A percentile compares a stretch with the other conserved stretches of the same genome.
phyloP scores from a whole-genome alignment of 2,113 vertebrate species.

The Hemiprocne comata region DNA sequence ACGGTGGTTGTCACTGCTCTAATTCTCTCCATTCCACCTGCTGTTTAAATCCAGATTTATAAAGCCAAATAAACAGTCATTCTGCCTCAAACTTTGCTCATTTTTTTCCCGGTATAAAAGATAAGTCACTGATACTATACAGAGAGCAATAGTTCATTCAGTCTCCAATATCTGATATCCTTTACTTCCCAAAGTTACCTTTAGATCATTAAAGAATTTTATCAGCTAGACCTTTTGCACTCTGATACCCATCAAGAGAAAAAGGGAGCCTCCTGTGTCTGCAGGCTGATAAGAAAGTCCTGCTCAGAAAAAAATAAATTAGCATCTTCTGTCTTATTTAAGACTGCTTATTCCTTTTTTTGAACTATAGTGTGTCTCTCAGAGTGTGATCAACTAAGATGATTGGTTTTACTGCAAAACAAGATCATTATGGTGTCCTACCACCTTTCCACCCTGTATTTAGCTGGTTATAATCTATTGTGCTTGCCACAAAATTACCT shows the following conservation, averaged over 20 bases:
- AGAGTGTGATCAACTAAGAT: conserved; percentile 3
- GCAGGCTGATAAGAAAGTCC: conserved; percentile 43
- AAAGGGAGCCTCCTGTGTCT: conserved; percentile 31
- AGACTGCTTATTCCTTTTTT: neutral
- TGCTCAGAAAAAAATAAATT: conserved; percentile 43
- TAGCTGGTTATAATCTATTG: neutral
- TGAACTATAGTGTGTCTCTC: neutral
- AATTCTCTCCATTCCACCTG: neutral
- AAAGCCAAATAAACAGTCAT: neutral
- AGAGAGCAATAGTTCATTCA: conserved; percentile 51
- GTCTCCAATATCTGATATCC: conserved; percentile 60
- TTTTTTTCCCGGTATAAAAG: conserved; percentile 32
- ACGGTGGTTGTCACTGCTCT: neutral
- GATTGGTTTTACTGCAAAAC: conserved; percentile 47
- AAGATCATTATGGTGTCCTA: neutral
- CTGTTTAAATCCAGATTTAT: conserved; percentile 24
- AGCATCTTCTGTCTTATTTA: conserved; percentile 47
- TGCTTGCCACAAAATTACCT: neutral
- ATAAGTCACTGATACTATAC: conserved; percentile 38
- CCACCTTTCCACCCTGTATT: neutral
- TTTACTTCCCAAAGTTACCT: conserved; percentile 60
- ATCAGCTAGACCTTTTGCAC: conserved; percentile 65
- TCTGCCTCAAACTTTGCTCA: conserved; percentile 1
- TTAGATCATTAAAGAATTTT: conserved; percentile 71
- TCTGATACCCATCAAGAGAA: conserved; percentile 63